Evolutionary conservation across 2,888 invertebrate genomes (phyloP), one percentile per base, ranked within the genome.

Genomic region (Toxonevra muliebris): DNA sequence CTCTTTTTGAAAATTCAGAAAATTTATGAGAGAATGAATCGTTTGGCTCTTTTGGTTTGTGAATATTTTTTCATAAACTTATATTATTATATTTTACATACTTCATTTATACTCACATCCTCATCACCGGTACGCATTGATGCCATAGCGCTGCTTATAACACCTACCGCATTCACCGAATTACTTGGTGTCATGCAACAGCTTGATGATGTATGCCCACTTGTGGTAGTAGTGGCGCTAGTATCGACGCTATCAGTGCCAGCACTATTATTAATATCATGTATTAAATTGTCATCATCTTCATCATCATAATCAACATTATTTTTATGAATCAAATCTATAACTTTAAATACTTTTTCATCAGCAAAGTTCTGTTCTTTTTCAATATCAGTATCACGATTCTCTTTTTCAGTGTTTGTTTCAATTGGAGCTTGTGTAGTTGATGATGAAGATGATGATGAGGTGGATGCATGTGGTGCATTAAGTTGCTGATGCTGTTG

Each of bases 121-220:
- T 84, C 82, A 20, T 84, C 83, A 40, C 82, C 79, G 30, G 80
- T 84, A 54, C 80, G 81, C 42, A 83, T 69, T 2, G 84, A 82
- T 13, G 86, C 83, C 82, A 85, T 84, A 41, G 84, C 84, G 69
- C 85, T 84, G 74, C 85, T 85, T 20, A 86, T 83, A 12, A 86
- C 83, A 57, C 83, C 81, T 0, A 86, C 83, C 11, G 83, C 83
- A 77, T 85, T 82, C 48, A 84, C 77, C 4, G 80, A 76, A 71
- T 78, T 80, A 60, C 73, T 78, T 40, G 77, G 76, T 65, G 77
- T 74, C 19, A 79, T 75, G 40, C 77, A 76, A n/a, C 72, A 77
- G 30, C 17, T 4, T n/a, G 4, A 15, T 13, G 20, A 45, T 9
- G n/a, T 54, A 7, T 76, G 73, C 10, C 66, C 68, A 7, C 45